Evolutionary conservation across 2,888 invertebrate genomes (phyloP), one percentile per base, ranked within the genome.

Genomic region (Ypsolopha scabrella): DNA sequence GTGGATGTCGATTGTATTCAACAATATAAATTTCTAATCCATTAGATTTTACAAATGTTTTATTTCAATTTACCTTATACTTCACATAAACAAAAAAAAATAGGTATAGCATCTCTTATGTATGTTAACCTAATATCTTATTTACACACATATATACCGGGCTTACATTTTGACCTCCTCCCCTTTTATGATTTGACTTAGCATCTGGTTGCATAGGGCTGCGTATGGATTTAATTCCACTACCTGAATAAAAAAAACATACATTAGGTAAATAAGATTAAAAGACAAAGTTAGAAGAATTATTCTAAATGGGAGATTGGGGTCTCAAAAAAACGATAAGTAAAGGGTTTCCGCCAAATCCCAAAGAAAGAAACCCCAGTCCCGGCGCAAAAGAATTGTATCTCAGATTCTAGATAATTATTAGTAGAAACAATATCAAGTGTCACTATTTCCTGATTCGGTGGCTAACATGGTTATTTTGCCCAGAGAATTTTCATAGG

Each of bases 141-240:
- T 24, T 38, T 10, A 38, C n/a, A 38, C 11, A n/a, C 13, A 41
- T 41, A 1, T 43, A 13, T 13, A 7, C 43, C 43, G 7, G 34
- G 10, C 9, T 65, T 64, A 78, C 53, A 82, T 56, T 59, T 75
- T 77, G 51, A 86, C 74, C 51, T 85, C 62, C 68, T 71, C 81
- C 1, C 82, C 82, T 55, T 88, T 82, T 81, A 94, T 91, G 44
- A 95, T 93, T 78, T 95, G 92, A 51, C 89, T 88, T 52, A 97
- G 82, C 96, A 98, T 97, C 79, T 96, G 93, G 78, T 98, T 98
- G 79, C 98, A 98, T 51, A 98, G 89, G 0, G 97, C 97, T 4
- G 98, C 97, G 71, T 97, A 98, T 0, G 98, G 97, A 80, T 98
- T 98, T 69, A 97, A 73, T 67, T 94, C 92, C 4, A 96, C 92